Evolutionary conservation across 2,797 vertebrate species (phyloP), one percentile per base, ranked within the genome.

Genomic region (Neopelma chrysocephalum): DNA sequence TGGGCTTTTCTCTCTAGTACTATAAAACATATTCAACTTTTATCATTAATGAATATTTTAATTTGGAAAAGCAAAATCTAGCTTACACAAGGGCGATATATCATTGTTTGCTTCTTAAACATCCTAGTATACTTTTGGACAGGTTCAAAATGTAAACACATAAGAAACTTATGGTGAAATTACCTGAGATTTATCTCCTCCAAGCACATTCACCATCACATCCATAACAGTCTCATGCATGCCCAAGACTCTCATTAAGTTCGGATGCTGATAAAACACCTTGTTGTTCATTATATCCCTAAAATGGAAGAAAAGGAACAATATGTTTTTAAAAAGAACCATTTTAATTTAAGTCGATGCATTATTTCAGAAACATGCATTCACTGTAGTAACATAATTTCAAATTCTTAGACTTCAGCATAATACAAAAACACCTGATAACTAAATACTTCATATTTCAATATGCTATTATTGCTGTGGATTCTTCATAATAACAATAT

Each of bases 211-310:
- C 93, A 99, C 99, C 99, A 99, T 99, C 95, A 99, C 99, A 93
- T 99, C 99, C 99, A 99, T 99, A 91, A 99, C 99, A 0, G 99
- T 99, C 97, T 99, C 99, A 21, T 99, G 99, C 99, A 99, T 99
- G 79, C 99, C 99, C 53, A 99, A 98, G 87, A 99, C 99, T 90
- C 99, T 98, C 99, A 99, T 99, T 70, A 99, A 98, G 96, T 99
- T 99, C 53, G 99, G 99, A 93, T 99, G 99, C 95, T 99, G 99
- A 98, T 99, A 99, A 98, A 99, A 99, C 23, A 99, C 99, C 92
- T 99, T 99, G 97, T 99, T 99, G 98, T 99, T 99, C 99, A 99
- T 99, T 97, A 99, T 99, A 96, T 99, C 99, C 68, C 99, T 99
- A 96, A 61, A 91, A 88, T 15, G 8, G 22, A 78, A 88, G 47